phyloP scores from a whole-genome alignment of 1,140 invertebrate species.

The Drosophila nasuta region DNA sequence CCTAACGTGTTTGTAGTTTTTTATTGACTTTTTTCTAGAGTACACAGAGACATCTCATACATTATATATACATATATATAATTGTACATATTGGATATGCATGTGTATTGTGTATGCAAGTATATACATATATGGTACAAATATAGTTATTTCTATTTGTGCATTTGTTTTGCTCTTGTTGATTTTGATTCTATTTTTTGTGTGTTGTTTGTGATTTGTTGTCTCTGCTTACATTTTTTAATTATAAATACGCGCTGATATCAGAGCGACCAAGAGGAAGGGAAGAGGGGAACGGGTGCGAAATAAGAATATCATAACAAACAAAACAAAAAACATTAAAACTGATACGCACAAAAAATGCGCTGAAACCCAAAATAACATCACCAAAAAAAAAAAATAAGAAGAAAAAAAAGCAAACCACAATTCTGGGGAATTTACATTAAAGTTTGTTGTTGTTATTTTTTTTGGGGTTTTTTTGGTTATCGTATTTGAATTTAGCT shows the following conservation, averaged over 20 bases:
- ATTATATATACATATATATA: slow-evolving; percentile 16
- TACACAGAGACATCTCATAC: slow-evolving; percentile 24
- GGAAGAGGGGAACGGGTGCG: background rate
- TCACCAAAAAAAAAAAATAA: background rate
- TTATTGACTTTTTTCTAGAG: slow-evolving; percentile 31
- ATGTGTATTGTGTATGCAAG: slow-evolving; percentile 1
- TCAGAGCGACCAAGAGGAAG: slow-evolving; percentile 9
- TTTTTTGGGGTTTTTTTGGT: background rate
- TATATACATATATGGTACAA: background rate
- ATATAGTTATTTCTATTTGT: slow-evolving; percentile 9
- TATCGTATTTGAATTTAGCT: slow-evolving; percentile 7
- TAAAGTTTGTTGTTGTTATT: slow-evolving; percentile 8
- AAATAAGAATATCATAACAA: slow-evolving; percentile 25
- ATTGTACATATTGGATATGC: background rate
- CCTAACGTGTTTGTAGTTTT: slow-evolving; percentile 50
- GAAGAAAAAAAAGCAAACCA: slow-evolving; percentile 21
- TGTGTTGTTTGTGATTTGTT: slow-evolving; percentile 41
- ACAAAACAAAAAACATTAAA: no score
- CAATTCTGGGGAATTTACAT: slow-evolving; percentile 23
- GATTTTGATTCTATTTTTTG: slow-evolving; percentile 26
- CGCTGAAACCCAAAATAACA: background rate
- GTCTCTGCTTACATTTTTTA: slow-evolving; percentile 54
- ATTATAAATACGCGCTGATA: slow-evolving; percentile 67
- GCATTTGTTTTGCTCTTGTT: slow-evolving; percentile 37
- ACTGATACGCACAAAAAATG: slow-evolving; percentile 31